These are phyloP conservation scores for Pachliopta kotzebuea DNA, from an alignment of 2,888 invertebrate species.

Conservation along the genomic window DNA sequence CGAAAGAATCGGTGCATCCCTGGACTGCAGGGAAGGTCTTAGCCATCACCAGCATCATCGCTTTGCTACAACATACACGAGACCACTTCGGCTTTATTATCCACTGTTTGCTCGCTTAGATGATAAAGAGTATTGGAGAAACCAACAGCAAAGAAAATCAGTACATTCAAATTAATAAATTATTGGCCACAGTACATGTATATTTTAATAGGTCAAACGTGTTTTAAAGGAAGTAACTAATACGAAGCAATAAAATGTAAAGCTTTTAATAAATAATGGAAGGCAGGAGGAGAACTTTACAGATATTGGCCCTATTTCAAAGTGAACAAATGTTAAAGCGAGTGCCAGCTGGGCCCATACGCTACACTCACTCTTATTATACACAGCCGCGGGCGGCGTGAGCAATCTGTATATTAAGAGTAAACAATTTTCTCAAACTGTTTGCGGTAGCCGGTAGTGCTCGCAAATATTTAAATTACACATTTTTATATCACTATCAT, in stretches of 20 bases:
- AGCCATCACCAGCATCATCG: too few relatives aligned
- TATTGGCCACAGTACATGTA: too few relatives aligned
- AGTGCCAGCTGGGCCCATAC: constrained; percentile 51
- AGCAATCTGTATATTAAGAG: constrained; percentile 32
- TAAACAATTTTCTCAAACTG: constrained; percentile 32
- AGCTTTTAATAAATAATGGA: constrained; percentile 67
- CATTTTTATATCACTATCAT: not conserved
- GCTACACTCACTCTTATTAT: constrained; percentile 31
- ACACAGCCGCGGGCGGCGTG: constrained; percentile 24
- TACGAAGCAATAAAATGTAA: constrained; percentile 49
- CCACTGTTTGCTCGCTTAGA: too few relatives aligned
- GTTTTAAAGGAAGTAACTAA: not conserved
- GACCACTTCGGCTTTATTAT: too few relatives aligned
- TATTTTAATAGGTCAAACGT: not conserved
- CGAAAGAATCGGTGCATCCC: too few relatives aligned
- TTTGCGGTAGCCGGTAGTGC: constrained; percentile 25
- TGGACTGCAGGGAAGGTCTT: too few relatives aligned
- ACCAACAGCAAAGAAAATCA: too few relatives aligned
- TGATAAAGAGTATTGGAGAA: too few relatives aligned
- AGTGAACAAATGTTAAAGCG: constrained; percentile 56
- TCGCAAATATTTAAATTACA: constrained; percentile 1
- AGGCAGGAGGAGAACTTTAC: constrained; percentile 56
- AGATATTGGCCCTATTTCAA: constrained; percentile 67
- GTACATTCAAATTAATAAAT: too few relatives aligned
- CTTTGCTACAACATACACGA: too few relatives aligned